These are phyloP conservation scores for Bellardia pandia DNA, from an alignment of 2,888 invertebrate genomes.

Conservation along the genomic window DNA sequence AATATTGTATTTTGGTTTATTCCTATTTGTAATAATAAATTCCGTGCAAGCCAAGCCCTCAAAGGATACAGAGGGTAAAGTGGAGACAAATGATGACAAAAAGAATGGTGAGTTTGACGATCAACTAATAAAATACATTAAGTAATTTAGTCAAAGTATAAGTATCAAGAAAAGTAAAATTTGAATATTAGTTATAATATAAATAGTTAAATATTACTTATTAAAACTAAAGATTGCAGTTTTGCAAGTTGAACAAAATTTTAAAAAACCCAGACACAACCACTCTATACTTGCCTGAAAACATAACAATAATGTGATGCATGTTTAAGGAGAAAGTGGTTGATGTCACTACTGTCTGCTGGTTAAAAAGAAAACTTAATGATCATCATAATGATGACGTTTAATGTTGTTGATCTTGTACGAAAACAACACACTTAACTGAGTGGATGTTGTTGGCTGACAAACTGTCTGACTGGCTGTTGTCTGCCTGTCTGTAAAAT, in stretches of 20 bases:
- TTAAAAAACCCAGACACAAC: conserved; percentile 4
- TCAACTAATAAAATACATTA: not conserved
- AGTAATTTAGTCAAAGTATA: too few relatives aligned
- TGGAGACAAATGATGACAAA: conserved; percentile 32
- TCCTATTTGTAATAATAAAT: conserved; percentile 46
- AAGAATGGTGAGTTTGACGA: conserved; percentile 55
- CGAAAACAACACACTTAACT: not conserved
- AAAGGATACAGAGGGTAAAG: conserved; percentile 59
- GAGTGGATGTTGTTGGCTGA: conserved; percentile 18
- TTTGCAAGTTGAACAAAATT: conserved; percentile 18
- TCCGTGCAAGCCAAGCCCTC: conserved; percentile 61
- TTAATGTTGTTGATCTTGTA: conserved; percentile 63
- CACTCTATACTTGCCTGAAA: not conserved
- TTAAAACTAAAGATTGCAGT: not conserved
- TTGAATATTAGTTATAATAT: too few relatives aligned
- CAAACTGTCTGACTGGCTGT: conserved; percentile 12
- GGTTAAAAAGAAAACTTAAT: conserved; percentile 48
- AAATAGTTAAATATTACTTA: not conserved
- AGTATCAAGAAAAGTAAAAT: too few relatives aligned
- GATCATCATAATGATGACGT: not conserved
- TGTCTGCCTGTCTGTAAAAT: conserved; percentile 14
- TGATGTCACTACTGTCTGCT: conserved; percentile 54
- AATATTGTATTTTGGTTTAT: conserved; percentile 46
- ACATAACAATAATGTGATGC: conserved; percentile 12
- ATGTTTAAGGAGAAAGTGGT: conserved; percentile 66